These are phyloP conservation scores for Mugil cephalus DNA, from an alignment of 2,113 vertebrate species.

Conservation along the genomic window DNA sequence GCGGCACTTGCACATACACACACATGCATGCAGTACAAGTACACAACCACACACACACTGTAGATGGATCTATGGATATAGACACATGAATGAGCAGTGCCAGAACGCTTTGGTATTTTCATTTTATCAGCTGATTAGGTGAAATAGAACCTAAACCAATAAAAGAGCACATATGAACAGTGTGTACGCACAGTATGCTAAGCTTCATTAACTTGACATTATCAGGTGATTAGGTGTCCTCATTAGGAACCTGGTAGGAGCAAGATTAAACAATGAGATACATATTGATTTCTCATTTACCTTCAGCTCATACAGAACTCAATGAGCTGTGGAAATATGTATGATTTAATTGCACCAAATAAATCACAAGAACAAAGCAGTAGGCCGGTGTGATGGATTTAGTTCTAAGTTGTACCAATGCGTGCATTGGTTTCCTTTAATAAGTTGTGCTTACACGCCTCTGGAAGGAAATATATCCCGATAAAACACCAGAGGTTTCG, in stretches of 20 bases:
- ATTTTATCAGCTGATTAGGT: conserved; percentile 3
- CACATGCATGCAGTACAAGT: too few relatives aligned
- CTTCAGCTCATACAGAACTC: conserved; percentile 13
- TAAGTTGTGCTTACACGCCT: not conserved
- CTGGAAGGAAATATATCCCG: not conserved
- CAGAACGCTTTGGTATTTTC: not conserved
- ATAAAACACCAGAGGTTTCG: not conserved
- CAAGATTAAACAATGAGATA: conserved; percentile 22
- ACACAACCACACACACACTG: not conserved
- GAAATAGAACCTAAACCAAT: not conserved
- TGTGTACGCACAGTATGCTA: not conserved
- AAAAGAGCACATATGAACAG: not conserved
- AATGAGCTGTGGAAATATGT: conserved; percentile 35
- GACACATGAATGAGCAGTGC: not conserved
- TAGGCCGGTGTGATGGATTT: not conserved
- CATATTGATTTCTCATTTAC: conserved; percentile 56
- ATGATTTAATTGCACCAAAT: not conserved
- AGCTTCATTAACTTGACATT: conserved; percentile 55
- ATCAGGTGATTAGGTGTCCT: conserved; percentile 42
- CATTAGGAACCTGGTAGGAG: conserved; percentile 39
- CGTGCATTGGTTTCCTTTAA: not conserved
- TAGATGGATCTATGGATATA: too few relatives aligned
- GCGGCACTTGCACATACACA: not conserved
- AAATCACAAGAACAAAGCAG: not conserved
- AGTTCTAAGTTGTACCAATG: not conserved